Conservation (phyloP, 1,140 invertebrate genomes). For the Tetramorium simillimum region DNA sequence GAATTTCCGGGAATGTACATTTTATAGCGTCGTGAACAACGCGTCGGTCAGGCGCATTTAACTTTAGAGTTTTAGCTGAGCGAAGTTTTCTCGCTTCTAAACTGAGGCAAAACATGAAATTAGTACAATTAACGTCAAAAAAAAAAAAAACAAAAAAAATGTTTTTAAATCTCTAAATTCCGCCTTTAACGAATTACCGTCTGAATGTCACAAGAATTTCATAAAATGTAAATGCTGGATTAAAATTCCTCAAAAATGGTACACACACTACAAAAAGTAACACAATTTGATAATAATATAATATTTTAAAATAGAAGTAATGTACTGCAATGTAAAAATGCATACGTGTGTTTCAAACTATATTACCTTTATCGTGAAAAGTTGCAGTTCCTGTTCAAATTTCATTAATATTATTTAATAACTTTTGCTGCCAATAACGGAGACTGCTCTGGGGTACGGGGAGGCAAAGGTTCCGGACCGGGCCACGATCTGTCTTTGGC, state of each 20-base stretch:
- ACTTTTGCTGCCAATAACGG: neutral
- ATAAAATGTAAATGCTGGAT: neutral
- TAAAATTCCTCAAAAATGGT: neutral
- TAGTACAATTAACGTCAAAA: neutral
- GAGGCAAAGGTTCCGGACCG: neutral
- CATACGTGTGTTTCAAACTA: neutral
- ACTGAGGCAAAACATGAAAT: neutral
- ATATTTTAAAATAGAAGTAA: slow-evolving; percentile 2
- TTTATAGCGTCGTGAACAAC: slow-evolving; percentile 20
- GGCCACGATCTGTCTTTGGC: slow-evolving; percentile 23
- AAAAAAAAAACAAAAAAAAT: neutral
- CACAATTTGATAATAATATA: neutral
- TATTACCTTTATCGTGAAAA: neutral
- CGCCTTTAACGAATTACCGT: neutral
- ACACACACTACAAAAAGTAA: neutral
- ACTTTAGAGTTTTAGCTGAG: neutral
- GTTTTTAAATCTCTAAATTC: neutral
- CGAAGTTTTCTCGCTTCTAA: neutral
- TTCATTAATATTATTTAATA: slow-evolving; percentile 1
- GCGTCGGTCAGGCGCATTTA: slow-evolving; percentile 5
- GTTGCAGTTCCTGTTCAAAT: neutral
- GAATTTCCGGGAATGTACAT: slow-evolving; percentile 17
- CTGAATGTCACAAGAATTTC: neutral
- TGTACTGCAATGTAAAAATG: neutral
- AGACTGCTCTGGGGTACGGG: neutral